Conservation (phyloP, 2,113 vertebrate species). For the Cranoglanis bouderius region DNA sequence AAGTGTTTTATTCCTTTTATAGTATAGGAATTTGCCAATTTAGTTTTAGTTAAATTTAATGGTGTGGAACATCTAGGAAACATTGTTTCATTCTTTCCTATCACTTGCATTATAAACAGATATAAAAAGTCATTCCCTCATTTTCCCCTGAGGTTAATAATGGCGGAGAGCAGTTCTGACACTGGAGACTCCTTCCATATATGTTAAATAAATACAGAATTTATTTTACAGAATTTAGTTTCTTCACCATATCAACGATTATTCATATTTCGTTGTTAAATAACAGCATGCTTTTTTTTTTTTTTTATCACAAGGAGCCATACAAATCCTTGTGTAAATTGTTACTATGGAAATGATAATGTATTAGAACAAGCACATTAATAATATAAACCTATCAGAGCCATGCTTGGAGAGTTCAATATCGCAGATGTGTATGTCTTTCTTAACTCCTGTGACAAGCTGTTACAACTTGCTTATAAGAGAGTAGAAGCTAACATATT, state of each 20-base stretch:
- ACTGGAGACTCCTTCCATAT: not conserved
- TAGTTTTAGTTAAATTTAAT: not conserved
- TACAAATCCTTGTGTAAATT: not conserved
- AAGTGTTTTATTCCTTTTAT: not conserved
- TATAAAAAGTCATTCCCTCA: not conserved
- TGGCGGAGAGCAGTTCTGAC: not conserved
- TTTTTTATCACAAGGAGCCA: not conserved
- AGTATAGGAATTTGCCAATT: not conserved
- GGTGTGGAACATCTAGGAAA: not conserved
- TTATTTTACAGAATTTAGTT: not conserved
- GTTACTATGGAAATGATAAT: not conserved
- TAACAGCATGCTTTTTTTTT: not conserved
- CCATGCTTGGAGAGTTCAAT: not conserved
- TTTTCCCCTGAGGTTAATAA: not conserved
- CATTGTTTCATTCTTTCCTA: not conserved
- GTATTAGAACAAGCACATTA: not conserved
- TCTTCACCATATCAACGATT: too few relatives aligned
- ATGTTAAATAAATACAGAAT: not conserved
- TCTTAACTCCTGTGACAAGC: slow-evolving; percentile 14
- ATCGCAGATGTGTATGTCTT: not conserved
- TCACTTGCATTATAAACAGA: not conserved
- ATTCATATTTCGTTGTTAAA: not conserved
- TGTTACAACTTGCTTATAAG: slow-evolving; percentile 33
- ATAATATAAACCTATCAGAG: too few relatives aligned
- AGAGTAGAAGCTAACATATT: slow-evolving; percentile 32